phyloP scores from a whole-genome alignment of 1,140 invertebrate species.

The Drosophila sulfurigaster region DNA sequence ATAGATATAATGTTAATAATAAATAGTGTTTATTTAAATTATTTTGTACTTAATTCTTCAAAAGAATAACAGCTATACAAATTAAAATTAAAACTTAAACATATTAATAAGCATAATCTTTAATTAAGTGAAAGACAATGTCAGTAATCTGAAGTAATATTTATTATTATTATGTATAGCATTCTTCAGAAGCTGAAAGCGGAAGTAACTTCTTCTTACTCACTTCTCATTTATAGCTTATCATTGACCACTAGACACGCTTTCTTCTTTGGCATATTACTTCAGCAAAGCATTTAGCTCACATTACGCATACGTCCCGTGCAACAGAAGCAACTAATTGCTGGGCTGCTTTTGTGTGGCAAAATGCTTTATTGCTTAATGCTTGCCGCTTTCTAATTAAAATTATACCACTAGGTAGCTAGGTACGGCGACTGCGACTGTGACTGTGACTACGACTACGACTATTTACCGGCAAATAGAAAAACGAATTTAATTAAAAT shows the following conservation, averaged over 20 bases:
- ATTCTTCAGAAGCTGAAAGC: too few relatives aligned
- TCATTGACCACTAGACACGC: conserved; percentile 21
- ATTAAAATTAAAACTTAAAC: too few relatives aligned
- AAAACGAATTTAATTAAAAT: conserved; percentile 67
- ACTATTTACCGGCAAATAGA: conserved; percentile 50
- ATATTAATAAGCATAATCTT: too few relatives aligned
- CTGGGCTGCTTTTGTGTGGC: conserved; percentile 32
- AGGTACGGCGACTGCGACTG: too few relatives aligned
- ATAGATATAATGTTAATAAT: too few relatives aligned
- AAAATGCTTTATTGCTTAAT: conserved; percentile 42
- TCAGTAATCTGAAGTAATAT: too few relatives aligned
- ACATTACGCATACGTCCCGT: conserved; percentile 37
- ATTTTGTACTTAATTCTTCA: too few relatives aligned
- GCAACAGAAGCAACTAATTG: conserved; percentile 43
- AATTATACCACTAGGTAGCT: conserved; percentile 25
- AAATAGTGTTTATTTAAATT: too few relatives aligned
- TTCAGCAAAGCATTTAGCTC: conserved; percentile 12
- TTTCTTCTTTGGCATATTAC: background rate
- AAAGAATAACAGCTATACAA: too few relatives aligned
- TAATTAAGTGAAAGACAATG: too few relatives aligned
- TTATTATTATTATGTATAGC: too few relatives aligned
- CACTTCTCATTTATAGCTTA: background rate
- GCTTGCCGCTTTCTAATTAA: conserved; percentile 48
- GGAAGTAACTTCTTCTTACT: too few relatives aligned
- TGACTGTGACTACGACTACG: conserved; percentile 9